Base-by-base conservation (phyloP, 2,797 vertebrate genomes). In the Silurus aristotelis region DNA sequence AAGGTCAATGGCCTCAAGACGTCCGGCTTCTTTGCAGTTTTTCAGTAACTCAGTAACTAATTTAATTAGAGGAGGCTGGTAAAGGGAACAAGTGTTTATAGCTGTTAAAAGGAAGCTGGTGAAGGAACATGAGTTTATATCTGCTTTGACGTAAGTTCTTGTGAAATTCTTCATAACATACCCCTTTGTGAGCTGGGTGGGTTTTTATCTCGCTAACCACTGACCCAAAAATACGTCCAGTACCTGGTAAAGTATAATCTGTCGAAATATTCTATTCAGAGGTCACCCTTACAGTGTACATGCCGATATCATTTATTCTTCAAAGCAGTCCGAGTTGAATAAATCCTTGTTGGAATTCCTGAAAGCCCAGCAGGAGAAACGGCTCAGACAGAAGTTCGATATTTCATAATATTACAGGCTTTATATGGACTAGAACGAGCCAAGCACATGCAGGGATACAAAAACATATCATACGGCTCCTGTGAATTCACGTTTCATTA, bases 321-420 rank as follows among this genome's bases (percentile, higher is more conserved):
- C 13, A 7, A 46, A 82, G 76, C 17, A 77, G 64, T 82, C 71
- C 64, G 71, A 52, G 10, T 10, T 52, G 48, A 52, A 52, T 14
- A 80, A 84, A 83, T 72, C 46, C 31, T 43, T 55, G 43, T 58
- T 58, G 25, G 60, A 86, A 63, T 84, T 55, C 43, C 7, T 61
- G 19, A 17, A 68, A 80, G 9, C 48, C 8, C 43, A 48, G 80
- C 67, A 58, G 66, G 60, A 79, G 22, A 55, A 83, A 79, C 38
- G 10, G 55, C 67, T 38, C 27, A 38, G 22, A 75, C 20, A 0
- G 48, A 12, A 56, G 7, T 70, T 83, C n/a, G 67, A 43, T 7
- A 31, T 58, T 43, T 43, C 55, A 76, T 80, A 13, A 48, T 25
- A 67, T 76, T 19, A 12, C 15, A 27, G 61, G 52, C 19, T 81